phyloP scores from a whole-genome alignment of 2,888 invertebrate species.

The Galerucella nymphaeae region DNA sequence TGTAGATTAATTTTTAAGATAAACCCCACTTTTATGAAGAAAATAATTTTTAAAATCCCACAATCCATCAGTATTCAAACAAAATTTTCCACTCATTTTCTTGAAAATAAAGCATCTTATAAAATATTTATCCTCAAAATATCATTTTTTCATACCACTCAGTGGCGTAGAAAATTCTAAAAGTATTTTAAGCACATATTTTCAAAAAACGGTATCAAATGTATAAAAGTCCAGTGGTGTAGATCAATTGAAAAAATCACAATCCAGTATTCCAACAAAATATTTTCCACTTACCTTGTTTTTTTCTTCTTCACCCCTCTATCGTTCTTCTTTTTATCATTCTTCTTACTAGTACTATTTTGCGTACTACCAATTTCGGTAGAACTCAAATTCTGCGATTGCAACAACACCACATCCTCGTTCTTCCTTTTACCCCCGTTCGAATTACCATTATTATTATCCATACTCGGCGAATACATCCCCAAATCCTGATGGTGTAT shows the following conservation, averaged over 20 bases:
- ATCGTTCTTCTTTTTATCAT: slow-evolving; percentile 73
- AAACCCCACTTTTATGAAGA: no score
- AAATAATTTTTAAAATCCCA: no score
- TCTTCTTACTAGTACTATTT: slow-evolving; percentile 61
- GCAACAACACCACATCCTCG: slow-evolving; percentile 64
- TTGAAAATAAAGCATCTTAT: no score
- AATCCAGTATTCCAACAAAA: not conserved
- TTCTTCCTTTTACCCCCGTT: slow-evolving; percentile 59
- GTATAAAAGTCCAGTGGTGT: no score
- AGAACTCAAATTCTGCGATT: slow-evolving; percentile 65
- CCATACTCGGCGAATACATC: slow-evolving; percentile 58
- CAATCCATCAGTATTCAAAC: no score
- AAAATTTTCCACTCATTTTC: no score
- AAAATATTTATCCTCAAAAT: no score
- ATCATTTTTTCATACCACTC: no score
- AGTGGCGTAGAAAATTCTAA: no score
- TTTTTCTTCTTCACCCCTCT: slow-evolving; percentile 93
- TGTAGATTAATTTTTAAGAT: no score
- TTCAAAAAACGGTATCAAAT: no score
- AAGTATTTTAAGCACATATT: no score
- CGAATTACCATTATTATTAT: slow-evolving; percentile 52
- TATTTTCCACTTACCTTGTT: slow-evolving; percentile 76
- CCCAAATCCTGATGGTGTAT: slow-evolving; percentile 64
- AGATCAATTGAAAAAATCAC: not conserved
- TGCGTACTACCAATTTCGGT: slow-evolving; percentile 59